Base-by-base conservation (phyloP, 2,888 invertebrate genomes). In the Andrena chrysosceles region DNA sequence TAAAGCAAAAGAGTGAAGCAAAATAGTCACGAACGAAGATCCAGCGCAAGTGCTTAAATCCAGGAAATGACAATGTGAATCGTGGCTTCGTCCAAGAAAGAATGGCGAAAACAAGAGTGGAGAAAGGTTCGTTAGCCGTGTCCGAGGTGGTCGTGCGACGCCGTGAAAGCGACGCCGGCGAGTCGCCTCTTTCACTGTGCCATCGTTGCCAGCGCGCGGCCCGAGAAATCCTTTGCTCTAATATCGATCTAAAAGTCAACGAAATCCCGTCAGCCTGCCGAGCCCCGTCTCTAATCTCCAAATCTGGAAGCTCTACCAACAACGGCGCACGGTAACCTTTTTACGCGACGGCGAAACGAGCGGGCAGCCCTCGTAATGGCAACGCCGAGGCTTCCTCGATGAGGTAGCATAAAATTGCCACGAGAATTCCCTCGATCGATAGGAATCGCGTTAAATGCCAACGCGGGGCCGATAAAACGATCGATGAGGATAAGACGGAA, bases 121-220 rank as follows among this genome's bases (percentile, higher is more conserved):
- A 82, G 84, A 85, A 85, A 81, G 81, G 78, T 85, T 81, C 33
- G 84, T 73, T 75, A 77, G 49, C 59, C 56, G 74, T 35, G 69
- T 63, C 33, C 67, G 75, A 81, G 63, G 79, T 70, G 72, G 74
- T 76, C 63, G 84, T 64, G 66, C 62, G 85, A 80, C 77, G 85
- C 85, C 83, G 85, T 86, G 85, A 86, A 86, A 86, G 85, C 85
- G 85, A 85, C 85, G 85, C 84, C 84, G 76, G 49, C 85, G 83
- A 78, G 75, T 80, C 84, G 83, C 63, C 83, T 86, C 85, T 85
- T 86, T 86, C 85, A 83, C 85, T 83, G 10, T 23, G 80, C 69
- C 76, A 75, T 75, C 75, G 84, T 83, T 86, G 85, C 85, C 85
- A 79, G 78, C 49, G 73, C 78, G 83, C 33, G 71, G 23, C 60